Conservation (phyloP, 1,140 invertebrate species). For the Macrotrachela quadricornifera region DNA sequence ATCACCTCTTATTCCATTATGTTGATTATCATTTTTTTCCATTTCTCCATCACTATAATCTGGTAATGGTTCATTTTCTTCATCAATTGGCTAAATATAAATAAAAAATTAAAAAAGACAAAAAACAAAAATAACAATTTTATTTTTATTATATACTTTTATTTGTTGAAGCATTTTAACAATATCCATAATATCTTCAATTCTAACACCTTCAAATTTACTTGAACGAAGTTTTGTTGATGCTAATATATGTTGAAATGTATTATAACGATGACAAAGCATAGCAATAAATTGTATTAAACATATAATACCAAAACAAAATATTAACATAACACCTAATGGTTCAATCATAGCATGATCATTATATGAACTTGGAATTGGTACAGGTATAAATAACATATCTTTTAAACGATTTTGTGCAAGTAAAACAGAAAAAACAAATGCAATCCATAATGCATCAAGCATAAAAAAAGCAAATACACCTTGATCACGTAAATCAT, state of each 20-base stretch:
- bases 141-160: constrained; percentile 2
- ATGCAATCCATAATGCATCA: constrained; percentile 88
- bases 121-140: too few relatives aligned
- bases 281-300: constrained; percentile 89
- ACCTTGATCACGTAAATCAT: constrained; percentile 55
- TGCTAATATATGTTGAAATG: constrained; percentile 87
- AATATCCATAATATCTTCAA: constrained; percentile 13
- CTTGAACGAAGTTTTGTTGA: constrained; percentile 69
- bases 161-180: constrained; percentile 13
- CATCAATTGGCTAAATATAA: constrained; percentile 10
- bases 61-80: constrained; percentile 7
- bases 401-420: constrained; percentile 18
- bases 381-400: constrained; percentile 17
- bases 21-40: not conserved
- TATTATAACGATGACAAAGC: constrained; percentile 96
- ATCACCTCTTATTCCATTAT: too few relatives aligned
- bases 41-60: constrained; percentile 9
- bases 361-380: constrained; percentile 9
- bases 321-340: constrained; percentile 89
- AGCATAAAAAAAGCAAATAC: constrained; percentile 93
- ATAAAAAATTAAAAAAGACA: too few relatives aligned
- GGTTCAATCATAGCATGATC: constrained; percentile 43
- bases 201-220: constrained; percentile 9
- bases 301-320: constrained; percentile 86
- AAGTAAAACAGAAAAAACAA: constrained; percentile 67